These are phyloP conservation scores for Chionoecetes opilio DNA, from an alignment of 1,140 invertebrate genomes.

Conservation along the genomic window DNA sequence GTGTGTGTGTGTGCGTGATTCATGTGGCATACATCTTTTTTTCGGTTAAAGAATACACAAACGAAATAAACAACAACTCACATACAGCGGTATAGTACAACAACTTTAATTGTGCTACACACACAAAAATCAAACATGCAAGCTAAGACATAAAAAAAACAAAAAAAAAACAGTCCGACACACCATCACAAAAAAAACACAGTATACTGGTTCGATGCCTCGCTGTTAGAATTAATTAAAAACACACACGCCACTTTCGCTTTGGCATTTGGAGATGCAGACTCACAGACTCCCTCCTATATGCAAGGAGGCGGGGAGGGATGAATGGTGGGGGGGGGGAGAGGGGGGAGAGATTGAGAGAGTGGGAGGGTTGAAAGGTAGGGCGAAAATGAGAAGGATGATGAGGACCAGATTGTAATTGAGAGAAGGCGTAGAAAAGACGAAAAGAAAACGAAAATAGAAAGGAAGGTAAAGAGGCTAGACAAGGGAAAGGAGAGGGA, in stretches of 20 bases:
- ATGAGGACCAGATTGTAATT: neutral
- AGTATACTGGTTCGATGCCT: neutral
- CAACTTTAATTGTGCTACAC: neutral
- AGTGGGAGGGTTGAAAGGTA: neutral
- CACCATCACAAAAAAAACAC: neutral
- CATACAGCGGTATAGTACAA: neutral
- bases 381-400: neutral
- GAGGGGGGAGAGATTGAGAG: neutral
- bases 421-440: neutral
- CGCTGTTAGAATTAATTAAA: neutral
- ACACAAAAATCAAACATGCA: neutral
- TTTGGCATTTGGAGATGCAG: neutral
- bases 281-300: neutral
- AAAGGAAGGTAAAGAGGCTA: neutral
- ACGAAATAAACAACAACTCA: neutral
- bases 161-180: neutral
- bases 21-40: neutral
- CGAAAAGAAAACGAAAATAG: neutral
- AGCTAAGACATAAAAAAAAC: neutral
- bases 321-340: neutral
- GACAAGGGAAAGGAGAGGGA: neutral
- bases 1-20: no score
- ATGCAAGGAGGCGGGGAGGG: neutral
- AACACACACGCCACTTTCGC: neutral
- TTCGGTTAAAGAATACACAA: neutral